Base-by-base conservation (phyloP, 2,797 vertebrate species). In the Anguilla anguilla region DNA sequence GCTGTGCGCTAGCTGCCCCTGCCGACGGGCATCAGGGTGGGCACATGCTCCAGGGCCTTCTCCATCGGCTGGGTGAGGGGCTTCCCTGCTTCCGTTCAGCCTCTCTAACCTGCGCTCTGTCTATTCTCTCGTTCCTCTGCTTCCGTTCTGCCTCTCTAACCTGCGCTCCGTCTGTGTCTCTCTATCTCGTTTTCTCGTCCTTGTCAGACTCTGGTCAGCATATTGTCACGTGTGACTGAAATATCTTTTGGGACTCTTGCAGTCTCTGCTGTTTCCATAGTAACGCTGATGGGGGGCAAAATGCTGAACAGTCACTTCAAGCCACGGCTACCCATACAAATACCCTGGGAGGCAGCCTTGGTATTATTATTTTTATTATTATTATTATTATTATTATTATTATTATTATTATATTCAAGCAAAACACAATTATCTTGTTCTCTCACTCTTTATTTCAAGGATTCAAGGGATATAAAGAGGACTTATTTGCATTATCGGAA, bases 341-440 rank as follows among this genome's bases (percentile, higher is more conserved):
- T 98, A 94, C 97, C 97, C 43, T 96, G 97, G 96, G 97, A 98
- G 93, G 96, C 97, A 86, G 94, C 98, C 92, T 94, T 97, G 96
- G 97, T 98, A 94, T 9, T 53, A 53, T 53, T 53, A 53, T 53
- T 11, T 53, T 53, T 6, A 53, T 53, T 6, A 51, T 51, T 6
- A 51, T 51, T 10, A 49, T 49, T 2, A 49, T 51, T 7, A 51
- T 51, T 4, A 51, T 51, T 51, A 51, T 51, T 51, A 51, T 51
- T 51, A 51, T 11, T 53, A 53, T 53, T 53, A 67, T 67, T 15
- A 67, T 67, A n/a, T 15, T 19, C 55, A 57, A 57, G 13, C 15
- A 22, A n/a, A 0, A 64, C 0, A 72, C 31, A 72, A 28, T 72
- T 7, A 28, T 31, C 10, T 31, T 31, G 10, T 31, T 72, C 10